phyloP scores from a whole-genome alignment of 2,113 vertebrate species.

The Anguilla japonica region DNA sequence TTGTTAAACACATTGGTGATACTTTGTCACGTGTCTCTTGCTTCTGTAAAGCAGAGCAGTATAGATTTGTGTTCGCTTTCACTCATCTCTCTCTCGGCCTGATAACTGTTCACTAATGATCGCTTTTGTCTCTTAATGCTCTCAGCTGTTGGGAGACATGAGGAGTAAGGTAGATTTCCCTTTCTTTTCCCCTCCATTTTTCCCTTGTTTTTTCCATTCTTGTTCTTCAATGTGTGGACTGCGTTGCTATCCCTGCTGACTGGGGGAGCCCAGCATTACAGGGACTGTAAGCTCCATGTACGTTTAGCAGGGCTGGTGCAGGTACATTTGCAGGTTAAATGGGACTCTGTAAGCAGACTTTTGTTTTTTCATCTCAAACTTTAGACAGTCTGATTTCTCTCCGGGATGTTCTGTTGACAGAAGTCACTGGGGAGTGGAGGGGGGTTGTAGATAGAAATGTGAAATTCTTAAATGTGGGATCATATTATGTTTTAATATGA shows the following conservation, averaged over 20 bases:
- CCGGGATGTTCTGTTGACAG: too few relatives aligned
- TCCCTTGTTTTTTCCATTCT: slow-evolving; percentile 25
- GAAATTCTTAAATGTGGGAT: too few relatives aligned
- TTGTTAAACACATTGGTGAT: not conserved
- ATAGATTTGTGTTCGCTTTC: not conserved
- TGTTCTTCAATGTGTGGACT: not conserved
- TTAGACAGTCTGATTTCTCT: too few relatives aligned
- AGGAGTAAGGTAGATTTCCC: slow-evolving; percentile 89
- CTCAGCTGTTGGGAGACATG: slow-evolving; percentile 99
- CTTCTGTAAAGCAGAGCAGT: not conserved
- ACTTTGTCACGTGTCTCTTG: not conserved
- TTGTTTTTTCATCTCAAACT: too few relatives aligned
- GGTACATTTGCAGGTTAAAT: too few relatives aligned
- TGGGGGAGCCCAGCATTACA: not conserved
- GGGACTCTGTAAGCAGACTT: too few relatives aligned
- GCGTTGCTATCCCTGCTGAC: not conserved
- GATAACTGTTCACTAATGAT: slow-evolving; percentile 48
- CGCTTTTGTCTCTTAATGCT: slow-evolving; percentile 78
- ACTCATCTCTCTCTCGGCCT: not conserved
- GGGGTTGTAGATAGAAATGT: too few relatives aligned
- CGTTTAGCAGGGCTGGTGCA: not conserved
- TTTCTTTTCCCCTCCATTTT: not conserved
- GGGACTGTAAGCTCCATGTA: not conserved
- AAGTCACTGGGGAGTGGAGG: too few relatives aligned
- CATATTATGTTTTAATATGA: too few relatives aligned